Percentiles rank a stretch among this genome's conserved stretches.
phyloP scores from a whole-genome alignment of 2,113 vertebrate genomes.

The Spea bombifrons region DNA sequence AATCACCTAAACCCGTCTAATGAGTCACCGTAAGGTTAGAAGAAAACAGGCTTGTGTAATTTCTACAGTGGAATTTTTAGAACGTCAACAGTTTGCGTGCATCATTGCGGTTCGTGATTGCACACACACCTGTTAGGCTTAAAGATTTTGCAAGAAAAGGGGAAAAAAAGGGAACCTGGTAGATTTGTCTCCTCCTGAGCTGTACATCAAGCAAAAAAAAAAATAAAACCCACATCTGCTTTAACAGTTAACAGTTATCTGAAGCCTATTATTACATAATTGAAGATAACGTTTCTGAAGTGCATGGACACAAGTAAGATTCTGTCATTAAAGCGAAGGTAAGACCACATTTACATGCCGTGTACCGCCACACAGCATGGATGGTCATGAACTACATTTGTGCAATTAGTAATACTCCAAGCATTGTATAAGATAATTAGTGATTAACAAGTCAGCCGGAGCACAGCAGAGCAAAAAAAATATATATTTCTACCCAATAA shows the following conservation, averaged over 20 bases:
- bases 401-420: constrained; percentile 42
- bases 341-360: constrained; percentile 47
- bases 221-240: constrained; percentile 69
- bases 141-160: constrained; percentile 74
- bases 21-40: constrained; percentile 77
- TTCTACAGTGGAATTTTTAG: constrained; percentile 81
- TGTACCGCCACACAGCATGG: constrained; percentile 33
- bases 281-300: constrained; percentile 77
- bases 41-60: constrained; percentile 82
- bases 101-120: constrained; percentile 75
- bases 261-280: constrained; percentile 78
- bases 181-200: constrained; percentile 71
- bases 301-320: constrained; percentile 77
- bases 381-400: constrained; percentile 42
- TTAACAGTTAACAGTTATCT: constrained; percentile 82
- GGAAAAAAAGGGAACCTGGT: constrained; percentile 70
- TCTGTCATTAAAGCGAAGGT: constrained; percentile 76
- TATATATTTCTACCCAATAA: constrained; percentile 24
- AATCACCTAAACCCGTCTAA: constrained; percentile 72
- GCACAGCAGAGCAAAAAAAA: constrained; percentile 17
- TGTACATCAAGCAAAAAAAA: constrained; percentile 72
- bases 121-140: constrained; percentile 82
- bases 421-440: constrained; percentile 46
- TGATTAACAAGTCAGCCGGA: constrained; percentile 39
- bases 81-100: constrained; percentile 77